Evolutionary conservation across 2,888 invertebrate genomes (phyloP).

Genomic region (Drosophila fungiperda): DNA sequence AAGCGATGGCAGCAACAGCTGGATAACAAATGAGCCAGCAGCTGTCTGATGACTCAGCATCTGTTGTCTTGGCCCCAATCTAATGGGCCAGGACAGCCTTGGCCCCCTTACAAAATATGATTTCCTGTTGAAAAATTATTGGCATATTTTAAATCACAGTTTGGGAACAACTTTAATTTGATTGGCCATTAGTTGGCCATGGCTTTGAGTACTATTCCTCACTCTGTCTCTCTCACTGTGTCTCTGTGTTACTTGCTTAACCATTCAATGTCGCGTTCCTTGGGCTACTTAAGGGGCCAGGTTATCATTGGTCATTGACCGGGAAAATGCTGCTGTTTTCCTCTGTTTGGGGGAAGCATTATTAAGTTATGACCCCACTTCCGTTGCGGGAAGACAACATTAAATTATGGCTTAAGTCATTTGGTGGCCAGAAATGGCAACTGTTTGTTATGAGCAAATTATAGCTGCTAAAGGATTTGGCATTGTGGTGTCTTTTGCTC

Average conservation of each 20-base stretch:
- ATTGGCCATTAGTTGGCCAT: slow-evolving; percentile 50
- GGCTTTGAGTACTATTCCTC: not conserved
- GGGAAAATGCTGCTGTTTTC: slow-evolving; percentile 5
- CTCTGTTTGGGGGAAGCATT: not conserved
- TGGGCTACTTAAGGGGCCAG: slow-evolving; percentile 43
- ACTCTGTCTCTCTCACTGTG: not conserved
- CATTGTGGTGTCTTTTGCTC: slow-evolving; percentile 7
- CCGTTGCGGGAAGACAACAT: slow-evolving; percentile 29
- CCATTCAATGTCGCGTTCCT: slow-evolving; percentile 34
- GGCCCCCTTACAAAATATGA: slow-evolving; percentile 12
- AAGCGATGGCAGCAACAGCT: slow-evolving; percentile 7
- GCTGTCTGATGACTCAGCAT: slow-evolving; percentile 72
- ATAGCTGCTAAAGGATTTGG: slow-evolving; percentile 59
- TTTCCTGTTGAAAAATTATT: slow-evolving; percentile 61
- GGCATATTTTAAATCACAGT: slow-evolving; percentile 65
- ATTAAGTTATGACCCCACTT: slow-evolving; percentile 60
- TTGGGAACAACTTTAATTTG: slow-evolving; percentile 51
- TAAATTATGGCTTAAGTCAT: slow-evolving; percentile 56
- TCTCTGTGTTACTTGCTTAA: slow-evolving; percentile 16
- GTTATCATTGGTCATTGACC: slow-evolving; percentile 23
- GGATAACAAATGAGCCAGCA: slow-evolving; percentile 69
- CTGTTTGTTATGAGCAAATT: slow-evolving; percentile 52
- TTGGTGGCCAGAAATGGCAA: slow-evolving; percentile 57
- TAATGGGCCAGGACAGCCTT: slow-evolving; percentile 37
- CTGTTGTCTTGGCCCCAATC: slow-evolving; percentile 42